Base-by-base conservation (phyloP, 1,140 invertebrate genomes). In the Drosophila kurseongensis region DNA sequence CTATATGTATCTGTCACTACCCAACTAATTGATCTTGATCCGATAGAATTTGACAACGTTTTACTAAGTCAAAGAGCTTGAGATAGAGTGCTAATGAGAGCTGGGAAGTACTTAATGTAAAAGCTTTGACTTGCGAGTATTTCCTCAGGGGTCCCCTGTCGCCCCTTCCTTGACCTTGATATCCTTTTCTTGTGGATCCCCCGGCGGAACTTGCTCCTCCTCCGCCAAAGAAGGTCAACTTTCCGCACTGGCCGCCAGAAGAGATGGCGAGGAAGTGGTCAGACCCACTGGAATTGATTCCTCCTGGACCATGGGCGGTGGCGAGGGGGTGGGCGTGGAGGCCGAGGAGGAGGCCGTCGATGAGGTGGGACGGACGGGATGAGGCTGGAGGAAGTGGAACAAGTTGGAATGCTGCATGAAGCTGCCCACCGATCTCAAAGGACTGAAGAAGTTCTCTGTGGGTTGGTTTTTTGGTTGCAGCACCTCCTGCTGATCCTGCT, bases 381-480 rank as follows among this genome's bases (percentile, higher is more conserved):
- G 78, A 0, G 91, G 80, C 65, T 92, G 86, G 65, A 92, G 91
- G 48, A 92, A 65, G 60, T 91, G 90, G 56, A 92, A 92, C 45
- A 92, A 59, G 66, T 91, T 92, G 86, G 91, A 92, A 92, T 92
- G 91, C 63, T 92, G 88, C 69, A 92, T 88, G 35, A 89, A 80
- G 51, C 68, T 88, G 60, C 91, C 84, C 60, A 92, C 66, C 14
- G 90, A 74, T 40, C 75, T 78, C 16, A 91, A 45, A 1, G 90
- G 90, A 66, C 88, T 89, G 45, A 92, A 90, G 57, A 88, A 91
- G 44, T 80, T 59, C 36, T 86, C 78, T 5, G 72, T 71, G 8
- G 41, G 54, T 7, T 48, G 57, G 52, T 18, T 51, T 42, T 18
- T 14, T 48, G 59, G 50, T 40, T 67, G 58, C 23, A 4, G 23